A percentile compares a stretch with the other conserved stretches of the same genome.
phyloP scores from a whole-genome alignment of 2,797 vertebrate species.

The Phoebastria nigripes region DNA sequence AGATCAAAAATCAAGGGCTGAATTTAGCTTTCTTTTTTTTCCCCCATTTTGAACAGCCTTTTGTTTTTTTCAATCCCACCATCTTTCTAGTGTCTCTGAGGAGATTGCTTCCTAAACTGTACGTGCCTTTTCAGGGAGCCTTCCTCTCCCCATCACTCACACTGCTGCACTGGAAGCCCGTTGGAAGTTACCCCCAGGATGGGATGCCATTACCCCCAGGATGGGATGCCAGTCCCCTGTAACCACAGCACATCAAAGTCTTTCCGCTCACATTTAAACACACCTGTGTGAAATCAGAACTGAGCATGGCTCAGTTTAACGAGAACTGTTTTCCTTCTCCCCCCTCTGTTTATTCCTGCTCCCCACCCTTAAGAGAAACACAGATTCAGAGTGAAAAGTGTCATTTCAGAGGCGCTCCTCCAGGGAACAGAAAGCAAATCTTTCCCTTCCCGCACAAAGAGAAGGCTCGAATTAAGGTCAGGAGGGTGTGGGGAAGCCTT shows the following conservation, averaged over 20 bases:
- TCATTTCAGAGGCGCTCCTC: not conserved
- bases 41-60: not conserved
- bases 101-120: not conserved
- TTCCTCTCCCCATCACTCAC: not conserved
- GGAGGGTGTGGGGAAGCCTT: not conserved
- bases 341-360: not conserved
- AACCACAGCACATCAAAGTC: not conserved
- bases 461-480: not conserved
- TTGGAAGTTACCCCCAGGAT: not conserved
- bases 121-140: rapidly evolving
- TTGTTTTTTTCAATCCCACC: not conserved
- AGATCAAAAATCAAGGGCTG: not conserved
- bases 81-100: not conserved
- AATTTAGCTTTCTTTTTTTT: not conserved
- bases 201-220: not conserved
- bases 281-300: not conserved
- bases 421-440: not conserved
- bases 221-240: not conserved
- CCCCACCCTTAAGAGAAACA: not conserved
- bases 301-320: not conserved
- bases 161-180: rapidly evolving
- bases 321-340: not conserved
- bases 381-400: not conserved
- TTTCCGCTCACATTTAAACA: not conserved
- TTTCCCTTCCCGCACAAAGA: not conserved